Conservation (phyloP, 2,797 vertebrate species). For the Toxotes lorentzi region DNA sequence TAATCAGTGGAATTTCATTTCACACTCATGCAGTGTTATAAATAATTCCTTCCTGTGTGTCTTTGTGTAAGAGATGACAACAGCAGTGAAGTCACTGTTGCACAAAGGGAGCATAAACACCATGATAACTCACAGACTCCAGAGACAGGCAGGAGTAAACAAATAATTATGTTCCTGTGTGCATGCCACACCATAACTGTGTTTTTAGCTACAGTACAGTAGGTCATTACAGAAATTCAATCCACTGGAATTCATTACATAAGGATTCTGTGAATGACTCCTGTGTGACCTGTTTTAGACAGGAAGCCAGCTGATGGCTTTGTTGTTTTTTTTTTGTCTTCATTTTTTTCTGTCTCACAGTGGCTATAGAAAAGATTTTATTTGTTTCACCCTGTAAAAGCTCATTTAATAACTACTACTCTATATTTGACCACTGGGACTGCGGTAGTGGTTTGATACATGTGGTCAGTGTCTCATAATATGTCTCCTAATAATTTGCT, state of each 20-base stretch:
- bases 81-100: constrained; percentile 54
- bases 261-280: constrained; percentile 52
- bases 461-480: constrained; percentile 16
- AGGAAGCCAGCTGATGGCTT: constrained; percentile 61
- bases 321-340: constrained; percentile 45
- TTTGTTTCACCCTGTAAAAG: background rate
- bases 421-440: background rate
- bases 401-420: background rate
- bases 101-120: constrained; percentile 57
- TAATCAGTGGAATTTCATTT: constrained; percentile 17
- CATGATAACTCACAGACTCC: constrained; percentile 53
- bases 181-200: constrained; percentile 34
- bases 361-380: constrained; percentile 4
- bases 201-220: constrained; percentile 48
- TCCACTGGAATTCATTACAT: constrained; percentile 58
- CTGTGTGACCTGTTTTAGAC: constrained; percentile 49
- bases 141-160: constrained; percentile 65
- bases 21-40: constrained; percentile 1
- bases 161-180: constrained; percentile 65
- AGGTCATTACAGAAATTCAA: constrained; percentile 60
- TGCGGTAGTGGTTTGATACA: background rate
- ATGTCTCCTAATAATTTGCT: constrained; percentile 14
- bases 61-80: constrained; percentile 49
- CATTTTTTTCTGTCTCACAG: background rate
- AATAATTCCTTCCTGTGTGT: constrained; percentile 47